Percentiles rank a stretch among this genome's conserved stretches.
These are phyloP conservation scores for Emmelina monodactyla DNA, from an alignment of 2,888 invertebrate species.

Conservation along the genomic window DNA sequence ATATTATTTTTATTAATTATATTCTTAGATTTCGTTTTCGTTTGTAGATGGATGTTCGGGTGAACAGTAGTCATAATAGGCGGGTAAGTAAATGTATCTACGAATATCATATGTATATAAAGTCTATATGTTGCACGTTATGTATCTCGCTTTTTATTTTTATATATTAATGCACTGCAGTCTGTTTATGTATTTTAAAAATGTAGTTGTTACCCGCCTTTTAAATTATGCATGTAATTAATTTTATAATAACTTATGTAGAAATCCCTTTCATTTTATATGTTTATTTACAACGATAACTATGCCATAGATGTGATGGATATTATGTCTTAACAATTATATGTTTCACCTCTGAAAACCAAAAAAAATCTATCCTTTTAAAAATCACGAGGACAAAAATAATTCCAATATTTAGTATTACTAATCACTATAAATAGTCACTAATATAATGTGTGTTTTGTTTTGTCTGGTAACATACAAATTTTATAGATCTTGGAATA, in stretches of 20 bases:
- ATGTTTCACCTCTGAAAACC: too few species aligned
- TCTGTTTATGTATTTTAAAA: conserved; percentile 15
- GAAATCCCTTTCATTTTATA: too few species aligned
- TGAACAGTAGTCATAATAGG: conserved; percentile 66
- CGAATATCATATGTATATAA: conserved; percentile 22
- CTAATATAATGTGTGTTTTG: too few species aligned
- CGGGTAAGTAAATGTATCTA: conserved; percentile 55
- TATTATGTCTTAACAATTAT: too few species aligned
- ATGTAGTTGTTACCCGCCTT: conserved; percentile 26
- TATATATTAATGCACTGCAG: conserved; percentile 9
- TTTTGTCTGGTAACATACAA: too few species aligned
- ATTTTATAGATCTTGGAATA: too few species aligned
- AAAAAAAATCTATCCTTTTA: too few species aligned
- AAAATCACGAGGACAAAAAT: too few species aligned
- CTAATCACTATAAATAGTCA: too few species aligned
- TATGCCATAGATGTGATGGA: too few species aligned
- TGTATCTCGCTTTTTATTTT: conserved; percentile 5
- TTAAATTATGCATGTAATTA: conserved; percentile 17
- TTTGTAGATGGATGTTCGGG: conserved; percentile 68
- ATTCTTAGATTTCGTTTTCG: conserved; percentile 58
- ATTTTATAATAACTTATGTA: conserved; percentile 9
- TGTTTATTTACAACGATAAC: too few species aligned
- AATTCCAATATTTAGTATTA: too few species aligned
- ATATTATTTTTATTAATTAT: conserved; percentile 22
- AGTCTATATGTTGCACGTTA: conserved; percentile 17